A percentile compares a stretch with the other conserved stretches of the same genome.
Conservation (phyloP, 2,797 vertebrate species). For the Amblyopsis hoosieri region DNA sequence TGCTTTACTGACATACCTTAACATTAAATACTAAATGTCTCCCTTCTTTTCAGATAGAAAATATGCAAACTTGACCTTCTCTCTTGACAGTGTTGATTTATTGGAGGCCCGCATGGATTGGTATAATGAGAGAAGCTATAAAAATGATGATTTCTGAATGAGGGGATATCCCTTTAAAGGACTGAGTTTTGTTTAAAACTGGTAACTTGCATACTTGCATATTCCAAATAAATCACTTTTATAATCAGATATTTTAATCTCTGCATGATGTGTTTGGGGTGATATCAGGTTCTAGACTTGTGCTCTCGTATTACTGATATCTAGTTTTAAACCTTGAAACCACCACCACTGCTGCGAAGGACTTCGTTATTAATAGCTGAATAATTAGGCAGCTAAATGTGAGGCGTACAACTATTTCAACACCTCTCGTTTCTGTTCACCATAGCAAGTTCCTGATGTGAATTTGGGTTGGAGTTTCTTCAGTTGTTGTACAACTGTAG, state of each 20-base stretch:
- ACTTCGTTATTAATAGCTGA: no score
- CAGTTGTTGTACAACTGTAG: no score
- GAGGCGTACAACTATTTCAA: no score
- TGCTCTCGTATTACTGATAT: no score
- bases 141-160: constrained; percentile 45
- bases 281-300: no score
- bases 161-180: constrained; percentile 17
- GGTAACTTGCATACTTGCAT: constrained; percentile 9
- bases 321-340: neutral
- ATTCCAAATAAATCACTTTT: no score
- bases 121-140: constrained; percentile 38
- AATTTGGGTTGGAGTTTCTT: no score
- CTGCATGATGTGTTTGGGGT: no score
- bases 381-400: no score
- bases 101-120: constrained; percentile 45
- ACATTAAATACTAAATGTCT: constrained; percentile 25
- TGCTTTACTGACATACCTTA: constrained; percentile 3
- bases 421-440: no score
- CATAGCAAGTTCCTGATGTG: no score
- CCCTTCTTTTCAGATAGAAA: constrained; percentile 22
- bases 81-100: constrained; percentile 59
- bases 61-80: constrained; percentile 71
- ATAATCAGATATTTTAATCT: no score
- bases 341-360: neutral
- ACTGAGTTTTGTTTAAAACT: neutral